These are phyloP conservation scores for Microplitis deprimator DNA, from an alignment of 2,888 invertebrate genomes.

Conservation along the genomic window DNA sequence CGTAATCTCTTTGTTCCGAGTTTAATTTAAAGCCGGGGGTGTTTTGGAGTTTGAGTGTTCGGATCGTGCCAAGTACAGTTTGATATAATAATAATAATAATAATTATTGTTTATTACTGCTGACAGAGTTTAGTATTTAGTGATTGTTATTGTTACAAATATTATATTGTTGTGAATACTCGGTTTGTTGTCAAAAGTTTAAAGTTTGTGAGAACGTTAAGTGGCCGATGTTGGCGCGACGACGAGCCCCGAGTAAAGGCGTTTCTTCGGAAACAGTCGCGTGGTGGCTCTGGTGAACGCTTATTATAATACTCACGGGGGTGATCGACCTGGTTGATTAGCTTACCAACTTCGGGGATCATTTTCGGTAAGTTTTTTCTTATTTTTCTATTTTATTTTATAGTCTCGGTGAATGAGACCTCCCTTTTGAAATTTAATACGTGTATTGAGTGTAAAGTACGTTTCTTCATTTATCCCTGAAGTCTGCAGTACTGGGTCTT, in stretches of 20 bases:
- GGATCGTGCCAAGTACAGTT: not conserved
- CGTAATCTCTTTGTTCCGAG: too few species aligned
- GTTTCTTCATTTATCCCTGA: not conserved
- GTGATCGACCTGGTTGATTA: conserved; percentile 42
- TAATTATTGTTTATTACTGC: not conserved
- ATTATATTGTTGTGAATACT: not conserved
- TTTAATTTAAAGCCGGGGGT: too few species aligned
- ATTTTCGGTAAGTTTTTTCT: conserved; percentile 42
- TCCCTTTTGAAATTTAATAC: not conserved
- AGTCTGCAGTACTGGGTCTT: not conserved
- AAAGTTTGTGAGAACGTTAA: conserved; percentile 9
- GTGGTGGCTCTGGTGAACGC: conserved; percentile 46
- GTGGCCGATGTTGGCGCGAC: conserved; percentile 37
- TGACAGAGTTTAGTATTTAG: not conserved
- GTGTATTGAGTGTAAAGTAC: conserved; percentile 1
- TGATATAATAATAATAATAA: not conserved
- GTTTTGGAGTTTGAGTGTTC: not conserved
- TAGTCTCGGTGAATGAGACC: not conserved
- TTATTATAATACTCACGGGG: conserved; percentile 16
- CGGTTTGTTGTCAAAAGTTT: conserved; percentile 10
- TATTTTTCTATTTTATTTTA: conserved; percentile 5
- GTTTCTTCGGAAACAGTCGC: conserved; percentile 45
- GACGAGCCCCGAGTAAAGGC: conserved; percentile 25
- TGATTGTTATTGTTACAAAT: not conserved
- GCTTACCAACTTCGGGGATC: conserved; percentile 19